These are phyloP conservation scores for Amphipoea oculea DNA, from an alignment of 2,888 invertebrate genomes.

Conservation along the genomic window DNA sequence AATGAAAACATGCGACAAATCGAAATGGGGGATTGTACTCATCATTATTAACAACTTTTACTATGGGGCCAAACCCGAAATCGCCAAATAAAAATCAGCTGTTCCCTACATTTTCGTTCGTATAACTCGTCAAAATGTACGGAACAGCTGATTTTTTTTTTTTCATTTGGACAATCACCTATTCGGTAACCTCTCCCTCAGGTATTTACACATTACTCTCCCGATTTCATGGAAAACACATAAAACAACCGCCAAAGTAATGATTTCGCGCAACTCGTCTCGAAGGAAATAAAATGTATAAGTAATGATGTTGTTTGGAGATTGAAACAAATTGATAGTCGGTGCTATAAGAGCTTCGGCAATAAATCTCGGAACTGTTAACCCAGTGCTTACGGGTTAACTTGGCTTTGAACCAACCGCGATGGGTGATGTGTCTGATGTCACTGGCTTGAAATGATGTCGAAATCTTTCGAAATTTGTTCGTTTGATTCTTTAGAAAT, in stretches of 20 bases:
- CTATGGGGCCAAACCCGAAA: too few species aligned
- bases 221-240: slow-evolving; percentile 42
- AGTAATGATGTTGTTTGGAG: slow-evolving; percentile 56
- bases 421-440: background rate
- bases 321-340: slow-evolving; percentile 55
- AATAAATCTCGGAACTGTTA: slow-evolving; percentile 44
- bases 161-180: too few species aligned
- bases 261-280: slow-evolving; percentile 36
- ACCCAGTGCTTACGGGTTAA: slow-evolving; percentile 38
- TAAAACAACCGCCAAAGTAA: slow-evolving; percentile 54
- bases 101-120: too few species aligned
- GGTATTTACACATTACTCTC: slow-evolving; percentile 32
- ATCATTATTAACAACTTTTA: too few species aligned
- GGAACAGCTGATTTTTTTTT: too few species aligned
- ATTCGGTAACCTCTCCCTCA: background rate
- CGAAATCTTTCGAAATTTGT: background rate
- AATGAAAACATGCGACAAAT: too few species aligned
- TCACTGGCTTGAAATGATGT: slow-evolving; percentile 5
- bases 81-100: too few species aligned
- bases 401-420: slow-evolving; percentile 40
- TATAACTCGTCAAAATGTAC: too few species aligned
- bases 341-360: slow-evolving; percentile 19
- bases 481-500: background rate
- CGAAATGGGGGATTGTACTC: too few species aligned
- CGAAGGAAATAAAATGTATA: slow-evolving; percentile 36